Conservation (phyloP, 2,888 invertebrate species). For the Poecilus cupreus region DNA sequence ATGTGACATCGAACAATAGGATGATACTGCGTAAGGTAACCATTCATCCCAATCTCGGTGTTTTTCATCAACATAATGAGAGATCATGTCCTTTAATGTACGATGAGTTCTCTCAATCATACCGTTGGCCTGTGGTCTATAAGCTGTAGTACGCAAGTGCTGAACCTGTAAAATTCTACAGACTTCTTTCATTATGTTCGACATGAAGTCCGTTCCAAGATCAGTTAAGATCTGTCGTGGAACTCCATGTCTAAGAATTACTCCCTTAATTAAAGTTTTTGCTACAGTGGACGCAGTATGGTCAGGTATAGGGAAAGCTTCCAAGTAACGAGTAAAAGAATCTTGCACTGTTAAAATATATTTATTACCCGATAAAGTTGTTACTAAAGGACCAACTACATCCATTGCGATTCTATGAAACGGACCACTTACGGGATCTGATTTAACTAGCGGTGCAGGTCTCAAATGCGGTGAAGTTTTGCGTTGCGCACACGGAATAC, state of each 20-base stretch:
- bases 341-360: constrained; percentile 8
- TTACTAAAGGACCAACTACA: no score
- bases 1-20: no score
- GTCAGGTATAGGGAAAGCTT: neutral
- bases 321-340: neutral
- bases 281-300: neutral
- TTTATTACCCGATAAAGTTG: no score
- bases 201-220: constrained; percentile 6
- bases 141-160: neutral
- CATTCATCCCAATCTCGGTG: no score
- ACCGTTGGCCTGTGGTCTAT: neutral
- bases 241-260: neutral
- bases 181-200: neutral
- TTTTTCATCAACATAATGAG: no score
- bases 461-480: constrained; percentile 52
- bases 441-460: neutral
- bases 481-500: constrained; percentile 60
- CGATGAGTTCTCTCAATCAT: constrained; percentile 29
- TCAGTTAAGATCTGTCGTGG: neutral
- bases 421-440: no score
- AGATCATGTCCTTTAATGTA: no score
- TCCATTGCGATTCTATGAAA: no score
- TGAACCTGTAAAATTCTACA: neutral
- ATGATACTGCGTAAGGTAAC: no score
- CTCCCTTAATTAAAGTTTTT: neutral